These are phyloP conservation scores for Clarias laeviceps DNA, from an alignment of 2,797 vertebrate species.

Conservation along the genomic window DNA sequence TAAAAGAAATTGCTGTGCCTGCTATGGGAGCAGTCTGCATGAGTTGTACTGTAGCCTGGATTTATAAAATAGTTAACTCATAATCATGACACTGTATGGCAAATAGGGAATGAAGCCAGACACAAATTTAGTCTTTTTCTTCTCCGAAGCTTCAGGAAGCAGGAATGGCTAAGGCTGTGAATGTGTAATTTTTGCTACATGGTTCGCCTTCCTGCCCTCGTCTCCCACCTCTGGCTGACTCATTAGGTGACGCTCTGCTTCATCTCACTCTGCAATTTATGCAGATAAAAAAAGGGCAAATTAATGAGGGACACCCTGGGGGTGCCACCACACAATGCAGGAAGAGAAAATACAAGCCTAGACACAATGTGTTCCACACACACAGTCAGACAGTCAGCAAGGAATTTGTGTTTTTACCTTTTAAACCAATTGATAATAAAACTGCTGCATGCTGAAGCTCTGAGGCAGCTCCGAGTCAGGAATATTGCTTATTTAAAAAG, in stretches of 20 bases:
- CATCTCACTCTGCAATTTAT: conserved; percentile 65
- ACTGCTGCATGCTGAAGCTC: conserved; percentile 25
- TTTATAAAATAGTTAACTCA: background rate
- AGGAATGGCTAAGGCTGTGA: conserved; percentile 63
- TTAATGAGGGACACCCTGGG: conserved; percentile 54
- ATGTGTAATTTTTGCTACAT: conserved; percentile 53
- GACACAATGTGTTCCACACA: conserved; percentile 48
- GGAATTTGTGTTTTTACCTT: conserved; percentile 37
- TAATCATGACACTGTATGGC: background rate
- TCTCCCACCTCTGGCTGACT: conserved; percentile 56
- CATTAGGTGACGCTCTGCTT: conserved; percentile 55
- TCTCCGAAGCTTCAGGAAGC: conserved; percentile 38
- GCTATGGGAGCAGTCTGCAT: background rate
- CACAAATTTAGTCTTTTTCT: background rate
- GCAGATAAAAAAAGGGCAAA: conserved; percentile 64
- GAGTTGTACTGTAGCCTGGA: too few relatives aligned
- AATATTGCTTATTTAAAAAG: background rate
- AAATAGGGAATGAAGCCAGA: background rate
- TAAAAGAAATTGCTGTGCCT: background rate
- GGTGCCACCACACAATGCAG: conserved; percentile 41
- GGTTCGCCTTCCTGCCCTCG: conserved; percentile 53
- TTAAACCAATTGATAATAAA: conserved; percentile 44
- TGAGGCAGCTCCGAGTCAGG: conserved; percentile 4
- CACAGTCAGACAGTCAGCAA: conserved; percentile 29
- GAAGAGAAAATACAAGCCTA: conserved; percentile 54